Evolutionary conservation across 1,140 invertebrate species (phyloP), one percentile per base, ranked within the genome.

Genomic region (Diuraphis noxia): DNA sequence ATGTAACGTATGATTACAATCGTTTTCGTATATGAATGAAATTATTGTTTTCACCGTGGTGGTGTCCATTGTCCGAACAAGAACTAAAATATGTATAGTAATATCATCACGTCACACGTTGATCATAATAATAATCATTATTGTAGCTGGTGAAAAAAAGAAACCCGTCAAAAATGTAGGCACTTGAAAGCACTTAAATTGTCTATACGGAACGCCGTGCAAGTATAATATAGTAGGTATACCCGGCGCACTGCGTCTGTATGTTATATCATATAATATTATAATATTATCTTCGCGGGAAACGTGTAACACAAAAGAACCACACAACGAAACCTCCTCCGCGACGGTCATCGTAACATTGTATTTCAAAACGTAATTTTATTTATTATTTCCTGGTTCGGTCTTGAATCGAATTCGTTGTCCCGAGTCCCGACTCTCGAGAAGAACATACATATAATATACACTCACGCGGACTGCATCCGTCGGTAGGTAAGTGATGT

Each of bases 121-220:
- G 40, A 43, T 43, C 21, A 85, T 43, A 34, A 85, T 19, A 8
- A 72, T 72, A 72, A 72, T 72, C 4, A 72, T 72, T n/a, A 63
- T 63, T 72, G n/a, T n/a, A 72, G n/a, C 25, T 10, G 19, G 30
- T 43, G 82, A 34, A 43, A 84, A 38, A 34, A 38, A 23, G n/a
- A 23, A 38, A 40, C 21, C 46, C 84, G 34, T 30, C 30, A 72
- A 72, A 72, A 30, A 43, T n/a, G n/a, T n/a, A 49, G 49, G 41
- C 89, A 52, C 41, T 82, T 36, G 41, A 49, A 81, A 49, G 89
- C 77, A 82, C 72, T 91, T 91, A 91, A 91, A 91, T 91, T 91
- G 89, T 82, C 89, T 91, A 91, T 81, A 77, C 72, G 41, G 36
- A 79, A 79, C 89, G 89, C 89, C 89, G 89, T 91, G 88, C 21